phyloP scores from a whole-genome alignment of 2,113 vertebrate genomes.

The Sylvia atricapilla region DNA sequence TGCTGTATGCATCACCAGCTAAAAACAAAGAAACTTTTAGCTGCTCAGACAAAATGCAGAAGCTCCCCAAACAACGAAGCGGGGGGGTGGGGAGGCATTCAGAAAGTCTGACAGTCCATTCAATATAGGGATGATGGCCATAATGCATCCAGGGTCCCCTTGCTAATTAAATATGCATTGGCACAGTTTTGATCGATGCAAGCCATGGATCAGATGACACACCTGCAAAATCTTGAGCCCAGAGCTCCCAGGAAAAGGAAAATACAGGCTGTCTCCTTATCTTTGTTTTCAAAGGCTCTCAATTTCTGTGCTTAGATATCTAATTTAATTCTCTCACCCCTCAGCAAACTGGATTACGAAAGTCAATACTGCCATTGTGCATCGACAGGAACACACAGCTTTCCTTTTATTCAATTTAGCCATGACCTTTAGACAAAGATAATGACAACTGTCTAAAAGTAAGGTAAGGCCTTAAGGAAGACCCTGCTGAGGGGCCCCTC shows the following conservation, averaged over 20 bases:
- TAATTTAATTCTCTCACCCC: slow-evolving; percentile 93
- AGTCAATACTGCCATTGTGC: slow-evolving; percentile 89
- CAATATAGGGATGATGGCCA: slow-evolving; percentile 85
- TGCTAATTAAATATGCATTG: slow-evolving; percentile 96
- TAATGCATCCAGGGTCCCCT: slow-evolving; percentile 84
- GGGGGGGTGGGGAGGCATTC: slow-evolving; percentile 77
- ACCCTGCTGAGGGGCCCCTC: slow-evolving; percentile 48
- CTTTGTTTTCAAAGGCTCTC: slow-evolving; percentile 86
- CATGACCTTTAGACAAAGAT: slow-evolving; percentile 87
- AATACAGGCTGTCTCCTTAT: slow-evolving; percentile 82
- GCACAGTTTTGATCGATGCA: slow-evolving; percentile 88
- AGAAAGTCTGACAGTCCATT: slow-evolving; percentile 87
- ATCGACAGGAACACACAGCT: slow-evolving; percentile 83
- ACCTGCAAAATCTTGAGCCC: slow-evolving; percentile 90
- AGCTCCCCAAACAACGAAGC: slow-evolving; percentile 83
- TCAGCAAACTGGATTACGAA: slow-evolving; percentile 89
- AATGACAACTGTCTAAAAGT: slow-evolving; percentile 84
- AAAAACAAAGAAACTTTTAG: slow-evolving; percentile 95
- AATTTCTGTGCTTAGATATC: slow-evolving; percentile 87
- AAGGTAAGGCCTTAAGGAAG: slow-evolving; percentile 74
- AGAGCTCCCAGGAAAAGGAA: slow-evolving; percentile 83
- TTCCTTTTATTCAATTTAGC: slow-evolving; percentile 88
- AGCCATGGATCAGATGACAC: slow-evolving; percentile 89
- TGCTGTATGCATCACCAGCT: slow-evolving; percentile 89
- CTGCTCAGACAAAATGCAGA: slow-evolving; percentile 84